phyloP scores from a whole-genome alignment of 2,797 vertebrate species.

The Muscicapa striata region DNA sequence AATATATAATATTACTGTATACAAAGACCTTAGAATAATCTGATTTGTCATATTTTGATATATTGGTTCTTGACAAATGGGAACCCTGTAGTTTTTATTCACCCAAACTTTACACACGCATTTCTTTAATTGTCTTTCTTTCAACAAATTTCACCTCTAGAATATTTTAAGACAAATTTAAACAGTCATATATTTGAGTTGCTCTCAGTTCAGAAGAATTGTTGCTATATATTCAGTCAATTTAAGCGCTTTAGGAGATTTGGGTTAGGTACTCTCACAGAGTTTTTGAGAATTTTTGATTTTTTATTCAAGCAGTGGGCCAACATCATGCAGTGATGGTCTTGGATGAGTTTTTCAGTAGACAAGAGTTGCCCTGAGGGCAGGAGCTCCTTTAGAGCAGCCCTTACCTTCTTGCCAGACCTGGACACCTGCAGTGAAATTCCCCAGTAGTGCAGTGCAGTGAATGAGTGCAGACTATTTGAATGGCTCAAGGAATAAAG shows the following conservation, averaged over 20 bases:
- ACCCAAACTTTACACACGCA: background rate
- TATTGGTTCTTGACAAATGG: background rate
- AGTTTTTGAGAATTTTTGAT: background rate
- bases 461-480: background rate
- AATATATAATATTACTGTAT: background rate
- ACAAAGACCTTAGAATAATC: background rate
- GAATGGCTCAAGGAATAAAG: background rate
- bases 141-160: background rate
- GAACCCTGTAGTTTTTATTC: background rate
- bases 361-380: background rate
- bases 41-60: background rate
- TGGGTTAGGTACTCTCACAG: background rate
- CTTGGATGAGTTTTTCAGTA: background rate
- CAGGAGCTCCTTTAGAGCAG: background rate
- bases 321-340: background rate
- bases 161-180: background rate
- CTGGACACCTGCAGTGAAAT: background rate
- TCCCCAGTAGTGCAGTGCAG: background rate
- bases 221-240: background rate
- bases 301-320: background rate
- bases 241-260: background rate
- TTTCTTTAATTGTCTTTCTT: background rate
- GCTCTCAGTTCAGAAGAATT: background rate
- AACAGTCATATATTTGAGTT: background rate
- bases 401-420: background rate